Base-by-base conservation (phyloP, 2,797 vertebrate species). In the Merluccius polli region DNA sequence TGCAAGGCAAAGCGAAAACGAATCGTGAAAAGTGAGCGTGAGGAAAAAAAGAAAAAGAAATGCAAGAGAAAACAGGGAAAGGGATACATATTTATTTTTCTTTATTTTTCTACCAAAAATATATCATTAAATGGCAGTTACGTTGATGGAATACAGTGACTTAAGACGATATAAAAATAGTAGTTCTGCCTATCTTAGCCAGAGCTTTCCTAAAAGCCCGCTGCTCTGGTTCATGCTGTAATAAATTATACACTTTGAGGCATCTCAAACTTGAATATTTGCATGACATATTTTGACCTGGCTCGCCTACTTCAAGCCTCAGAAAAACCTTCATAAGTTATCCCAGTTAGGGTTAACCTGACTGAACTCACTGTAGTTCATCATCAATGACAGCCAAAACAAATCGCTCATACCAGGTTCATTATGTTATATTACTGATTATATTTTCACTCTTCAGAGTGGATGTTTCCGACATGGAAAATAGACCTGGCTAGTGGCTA, bases 221-320 rank as follows among this genome's bases (percentile, higher is more conserved):
- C 9, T 15, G 18, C 41, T 73, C n/a, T 77, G 38, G n/a, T 30
- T 24, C 32, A 79, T 71, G 67, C 18, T 35, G 10, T 75, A 79
- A 79, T 75, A n/a, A 3, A 76, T 68, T 73, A 18, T 52, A 4
- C 73, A 59, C 81, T 44, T 74, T 79, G 72, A 32, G 36, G 59
- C 36, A 63, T 79, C 83, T 83, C 21, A 30, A n/a, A n/a, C 31
- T 48, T 41, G 13, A 73, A 77, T 44, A 63, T 68, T 36, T 48
- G 65, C n/a, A 71, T 76, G 77, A 76, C 73, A 77, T 77, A 83
- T 81, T 68, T 31, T 18, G 35, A 78, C 75, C 48, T 78, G 1
- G 27, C 68, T 75, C 69, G 63, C 41, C 70, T 74, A 12, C 48
- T 73, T 36, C 1, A 1, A 73, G 59, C 77, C 79, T 75, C 24